Evolutionary conservation across 2,797 vertebrate genomes (phyloP).

Genomic region (Neoniphon sammara): DNA sequence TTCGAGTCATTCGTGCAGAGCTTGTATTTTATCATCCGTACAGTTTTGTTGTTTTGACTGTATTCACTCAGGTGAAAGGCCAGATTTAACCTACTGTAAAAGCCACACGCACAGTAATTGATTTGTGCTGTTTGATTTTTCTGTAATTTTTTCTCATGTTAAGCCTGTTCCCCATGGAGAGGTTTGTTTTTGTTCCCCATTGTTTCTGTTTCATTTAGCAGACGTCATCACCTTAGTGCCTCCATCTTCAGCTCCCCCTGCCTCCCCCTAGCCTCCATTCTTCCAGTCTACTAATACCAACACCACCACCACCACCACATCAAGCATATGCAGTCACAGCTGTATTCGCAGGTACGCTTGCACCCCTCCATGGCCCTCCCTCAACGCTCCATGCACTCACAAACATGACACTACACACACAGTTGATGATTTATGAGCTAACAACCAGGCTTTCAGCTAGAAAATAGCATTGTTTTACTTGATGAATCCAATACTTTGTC

Average conservation of each 20-base stretch:
- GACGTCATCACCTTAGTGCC: constrained; percentile 87
- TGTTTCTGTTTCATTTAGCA: constrained; percentile 88
- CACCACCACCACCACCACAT: constrained; percentile 84
- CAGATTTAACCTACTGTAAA: constrained; percentile 29
- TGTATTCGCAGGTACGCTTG: constrained; percentile 47
- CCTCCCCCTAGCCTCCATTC: constrained; percentile 66
- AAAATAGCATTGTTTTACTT: constrained; percentile 69
- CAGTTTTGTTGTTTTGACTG: constrained; percentile 13
- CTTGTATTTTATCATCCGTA: constrained; percentile 13
- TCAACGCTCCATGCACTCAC: constrained; percentile 48
- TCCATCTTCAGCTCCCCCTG: constrained; percentile 84
- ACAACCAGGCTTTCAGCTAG: constrained; percentile 63
- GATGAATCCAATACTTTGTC: constrained; percentile 50
- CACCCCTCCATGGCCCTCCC: constrained; percentile 21
- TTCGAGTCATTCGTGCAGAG: constrained; percentile 15
- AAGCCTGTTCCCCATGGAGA: constrained; percentile 37
- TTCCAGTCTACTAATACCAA: constrained; percentile 80
- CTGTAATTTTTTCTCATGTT: constrained; percentile 57
- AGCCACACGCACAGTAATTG: constrained; percentile 34
- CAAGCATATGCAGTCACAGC: constrained; percentile 73
- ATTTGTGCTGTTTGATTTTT: constrained; percentile 57
- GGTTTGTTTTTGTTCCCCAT: constrained; percentile 61
- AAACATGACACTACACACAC: constrained; percentile 66
- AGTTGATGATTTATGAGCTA: constrained; percentile 77
- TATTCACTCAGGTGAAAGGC: constrained; percentile 27